Percentiles rank a stretch among this genome's conserved stretches.
These are phyloP conservation scores for Pheosia gnoma DNA, from an alignment of 2,888 invertebrate genomes.

Conservation along the genomic window DNA sequence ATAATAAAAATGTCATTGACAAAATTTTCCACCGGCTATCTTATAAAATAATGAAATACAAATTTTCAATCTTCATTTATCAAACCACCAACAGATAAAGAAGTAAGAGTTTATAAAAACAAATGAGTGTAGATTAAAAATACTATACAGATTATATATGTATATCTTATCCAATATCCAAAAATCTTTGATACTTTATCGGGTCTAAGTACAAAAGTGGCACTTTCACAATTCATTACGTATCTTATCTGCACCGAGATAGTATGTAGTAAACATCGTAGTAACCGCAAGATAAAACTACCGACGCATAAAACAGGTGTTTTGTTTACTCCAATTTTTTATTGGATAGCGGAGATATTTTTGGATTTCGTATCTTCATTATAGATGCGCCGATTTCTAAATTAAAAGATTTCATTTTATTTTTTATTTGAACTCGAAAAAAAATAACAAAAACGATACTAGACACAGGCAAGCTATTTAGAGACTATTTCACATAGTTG, in stretches of 20 bases:
- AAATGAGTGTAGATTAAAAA: conserved; percentile 1
- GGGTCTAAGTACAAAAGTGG: conserved; percentile 37
- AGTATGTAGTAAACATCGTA: conserved; percentile 69
- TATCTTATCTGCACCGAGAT: conserved; percentile 34
- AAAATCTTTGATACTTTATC: conserved; percentile 20
- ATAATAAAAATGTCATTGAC: conserved; percentile 4
- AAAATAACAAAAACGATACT: too few species aligned
- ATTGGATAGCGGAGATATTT: conserved; percentile 17
- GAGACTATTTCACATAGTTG: too few species aligned
- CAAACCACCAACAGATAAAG: neutral
- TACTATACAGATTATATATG: neutral
- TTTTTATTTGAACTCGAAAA: too few species aligned
- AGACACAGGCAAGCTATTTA: too few species aligned
- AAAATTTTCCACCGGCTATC: conserved; percentile 21
- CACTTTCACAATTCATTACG: conserved; percentile 40
- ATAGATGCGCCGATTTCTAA: too few species aligned
- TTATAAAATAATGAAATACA: conserved; percentile 6
- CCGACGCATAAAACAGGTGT: conserved; percentile 32
- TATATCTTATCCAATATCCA: neutral
- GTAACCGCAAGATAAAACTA: conserved; percentile 50
- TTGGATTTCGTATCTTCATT: conserved; percentile 13
- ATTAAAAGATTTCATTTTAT: too few species aligned
- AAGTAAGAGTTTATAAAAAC: neutral
- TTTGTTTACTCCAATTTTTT: conserved; percentile 32
- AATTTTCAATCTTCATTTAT: neutral